Percentiles rank a stretch among this genome's conserved stretches.
These are phyloP conservation scores for Gerris lacustris DNA, from an alignment of 2,888 invertebrate genomes.

Conservation along the genomic window DNA sequence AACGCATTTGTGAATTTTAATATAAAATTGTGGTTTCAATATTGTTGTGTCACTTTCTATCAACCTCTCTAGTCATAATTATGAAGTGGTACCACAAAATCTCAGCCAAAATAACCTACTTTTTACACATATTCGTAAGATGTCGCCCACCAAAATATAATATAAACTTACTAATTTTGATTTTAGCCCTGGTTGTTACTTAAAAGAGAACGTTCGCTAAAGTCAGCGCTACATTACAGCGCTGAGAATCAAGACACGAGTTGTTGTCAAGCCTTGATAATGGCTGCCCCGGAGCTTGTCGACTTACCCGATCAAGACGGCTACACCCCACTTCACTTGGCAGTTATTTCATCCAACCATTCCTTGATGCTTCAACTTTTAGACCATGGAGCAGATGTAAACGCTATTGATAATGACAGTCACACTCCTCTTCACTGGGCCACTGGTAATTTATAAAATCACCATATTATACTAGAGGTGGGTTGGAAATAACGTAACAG, in stretches of 20 bases:
- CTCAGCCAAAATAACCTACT: too few relatives aligned
- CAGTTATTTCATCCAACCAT: constrained; percentile 85
- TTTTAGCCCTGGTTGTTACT: constrained; percentile 48
- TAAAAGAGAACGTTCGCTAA: constrained; percentile 66
- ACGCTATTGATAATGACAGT: constrained; percentile 81
- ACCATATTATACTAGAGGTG: background rate
- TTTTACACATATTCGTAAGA: too few relatives aligned
- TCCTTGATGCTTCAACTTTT: constrained; percentile 74
- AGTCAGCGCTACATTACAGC: constrained; percentile 89
- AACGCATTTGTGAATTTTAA: too few relatives aligned
- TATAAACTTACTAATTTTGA: background rate
- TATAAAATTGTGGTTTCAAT: too few relatives aligned
- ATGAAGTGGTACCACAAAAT: too few relatives aligned
- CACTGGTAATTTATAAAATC: constrained; percentile 54
- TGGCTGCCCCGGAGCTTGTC: constrained; percentile 74
- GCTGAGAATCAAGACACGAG: constrained; percentile 48
- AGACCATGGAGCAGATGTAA: constrained; percentile 77
- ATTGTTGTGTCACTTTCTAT: too few relatives aligned
- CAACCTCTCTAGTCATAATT: too few relatives aligned
- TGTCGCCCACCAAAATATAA: background rate
- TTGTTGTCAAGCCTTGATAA: constrained; percentile 57
- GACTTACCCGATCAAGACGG: constrained; percentile 84
- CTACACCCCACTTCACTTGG: constrained; percentile 86
- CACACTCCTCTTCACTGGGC: constrained; percentile 98
- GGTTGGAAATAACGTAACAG: too few relatives aligned